phyloP scores from a whole-genome alignment of 2,888 invertebrate genomes.

The Drosophila infuscata region DNA sequence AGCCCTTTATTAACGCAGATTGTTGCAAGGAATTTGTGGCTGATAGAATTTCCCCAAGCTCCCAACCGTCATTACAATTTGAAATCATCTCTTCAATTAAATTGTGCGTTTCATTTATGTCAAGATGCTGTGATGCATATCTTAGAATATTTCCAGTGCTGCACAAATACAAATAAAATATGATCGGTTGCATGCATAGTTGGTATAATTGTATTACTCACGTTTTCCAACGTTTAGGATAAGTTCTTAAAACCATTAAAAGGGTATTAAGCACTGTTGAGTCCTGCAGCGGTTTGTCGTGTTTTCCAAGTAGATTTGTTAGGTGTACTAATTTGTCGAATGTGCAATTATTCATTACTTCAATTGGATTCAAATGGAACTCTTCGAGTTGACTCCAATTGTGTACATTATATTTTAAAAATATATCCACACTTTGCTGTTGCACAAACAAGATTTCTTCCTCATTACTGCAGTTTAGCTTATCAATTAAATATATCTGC shows the following conservation, averaged over 20 bases:
- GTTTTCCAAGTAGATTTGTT: neutral
- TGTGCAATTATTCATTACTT: conserved; percentile 4
- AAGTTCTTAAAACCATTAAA: neutral
- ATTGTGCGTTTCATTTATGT: neutral
- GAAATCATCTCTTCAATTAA: conserved; percentile 2
- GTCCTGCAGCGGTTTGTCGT: conserved; percentile 10
- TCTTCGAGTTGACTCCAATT: conserved; percentile 14
- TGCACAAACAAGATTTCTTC: conserved; percentile 9
- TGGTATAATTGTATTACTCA: neutral
- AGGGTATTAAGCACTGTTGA: neutral
- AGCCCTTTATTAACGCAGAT: neutral
- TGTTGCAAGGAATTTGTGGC: no score
- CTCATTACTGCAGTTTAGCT: neutral
- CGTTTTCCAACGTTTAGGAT: neutral
- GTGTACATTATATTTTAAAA: neutral
- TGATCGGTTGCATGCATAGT: neutral
- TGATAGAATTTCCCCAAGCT: neutral
- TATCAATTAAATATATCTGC: conserved; percentile 8
- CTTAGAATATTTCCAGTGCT: conserved; percentile 7
- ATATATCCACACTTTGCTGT: conserved; percentile 1
- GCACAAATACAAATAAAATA: neutral
- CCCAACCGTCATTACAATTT: conserved; percentile 3
- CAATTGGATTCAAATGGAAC: conserved; percentile 10
- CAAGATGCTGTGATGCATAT: neutral
- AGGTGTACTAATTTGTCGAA: neutral